Evolutionary conservation across 2,888 invertebrate genomes (phyloP).

Genomic region (Agrochola circellaris): DNA sequence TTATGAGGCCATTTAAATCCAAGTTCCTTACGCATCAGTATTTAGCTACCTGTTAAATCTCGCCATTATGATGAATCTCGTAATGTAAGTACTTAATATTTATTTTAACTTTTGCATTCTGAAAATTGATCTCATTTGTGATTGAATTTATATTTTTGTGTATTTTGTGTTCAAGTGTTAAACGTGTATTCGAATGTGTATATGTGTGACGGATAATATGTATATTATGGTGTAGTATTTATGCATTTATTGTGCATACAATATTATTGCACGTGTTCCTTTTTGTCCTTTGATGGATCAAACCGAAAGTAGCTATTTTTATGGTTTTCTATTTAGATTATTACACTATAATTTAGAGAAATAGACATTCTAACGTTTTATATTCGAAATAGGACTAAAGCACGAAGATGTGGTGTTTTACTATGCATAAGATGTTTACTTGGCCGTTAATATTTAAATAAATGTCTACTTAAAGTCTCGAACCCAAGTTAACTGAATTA

Average conservation of each 20-base stretch:
- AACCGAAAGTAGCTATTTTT: conserved; percentile 44
- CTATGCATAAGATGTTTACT: conserved; percentile 53
- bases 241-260: conserved; percentile 64
- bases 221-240: conserved; percentile 52
- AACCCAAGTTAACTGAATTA: conserved; percentile 51
- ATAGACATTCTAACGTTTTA: conserved; percentile 37
- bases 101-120: conserved; percentile 70
- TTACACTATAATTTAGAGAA: conserved; percentile 28
- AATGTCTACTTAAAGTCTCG: conserved; percentile 56
- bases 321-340: conserved; percentile 40
- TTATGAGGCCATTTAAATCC: conserved; percentile 72
- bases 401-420: conserved; percentile 39
- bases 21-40: conserved; percentile 83
- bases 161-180: conserved; percentile 64
- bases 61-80: conserved; percentile 81
- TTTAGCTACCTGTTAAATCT: conserved; percentile 76
- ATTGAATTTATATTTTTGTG: conserved; percentile 66
- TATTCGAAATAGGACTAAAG: conserved; percentile 36
- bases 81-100: conserved; percentile 74
- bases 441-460: conserved; percentile 57
- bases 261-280: conserved; percentile 49
- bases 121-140: conserved; percentile 74
- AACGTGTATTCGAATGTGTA: conserved; percentile 62
- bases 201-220: conserved; percentile 66
- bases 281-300: conserved; percentile 29